Evolutionary conservation across 2,113 vertebrate genomes (phyloP).

Genomic region (Xiphorhynchus elegans): DNA sequence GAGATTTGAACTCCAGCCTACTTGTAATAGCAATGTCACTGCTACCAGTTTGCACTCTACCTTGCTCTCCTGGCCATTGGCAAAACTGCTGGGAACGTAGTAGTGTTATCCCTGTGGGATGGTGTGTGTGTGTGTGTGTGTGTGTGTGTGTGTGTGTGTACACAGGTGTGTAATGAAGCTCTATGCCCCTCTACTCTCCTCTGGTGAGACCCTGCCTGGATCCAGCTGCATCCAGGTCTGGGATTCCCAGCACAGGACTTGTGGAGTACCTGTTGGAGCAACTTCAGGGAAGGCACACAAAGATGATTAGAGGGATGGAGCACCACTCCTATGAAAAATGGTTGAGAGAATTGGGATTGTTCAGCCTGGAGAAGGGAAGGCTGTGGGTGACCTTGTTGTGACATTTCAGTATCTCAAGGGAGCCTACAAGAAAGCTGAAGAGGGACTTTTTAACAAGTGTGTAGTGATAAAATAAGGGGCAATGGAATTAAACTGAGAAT

Average conservation of each 20-base stretch:
- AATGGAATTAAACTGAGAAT: not conserved
- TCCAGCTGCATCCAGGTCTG: not conserved
- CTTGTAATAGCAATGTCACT: not conserved
- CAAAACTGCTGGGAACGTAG: not conserved
- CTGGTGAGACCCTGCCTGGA: not conserved
- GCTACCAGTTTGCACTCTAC: not conserved
- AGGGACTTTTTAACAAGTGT: not conserved
- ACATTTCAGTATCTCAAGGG: not conserved
- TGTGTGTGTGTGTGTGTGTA: accelerated
- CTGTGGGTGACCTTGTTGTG: not conserved
- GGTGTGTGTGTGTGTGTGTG: accelerated
- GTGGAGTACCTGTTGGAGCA: accelerated
- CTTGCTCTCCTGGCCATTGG: not conserved
- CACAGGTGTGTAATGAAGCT: not conserved
- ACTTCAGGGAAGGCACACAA: not conserved
- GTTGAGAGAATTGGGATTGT: not conserved
- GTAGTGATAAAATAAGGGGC: not conserved
- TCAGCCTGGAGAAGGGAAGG: not conserved
- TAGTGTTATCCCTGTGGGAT: not conserved
- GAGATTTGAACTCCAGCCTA: not conserved
- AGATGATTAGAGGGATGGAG: not conserved
- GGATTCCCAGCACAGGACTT: not conserved
- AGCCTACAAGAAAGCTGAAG: not conserved
- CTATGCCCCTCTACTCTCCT: not conserved
- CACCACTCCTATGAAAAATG: not conserved